A percentile compares a stretch with the other conserved stretches of the same genome.
Conservation (phyloP, 2,888 invertebrate species). For the Coenonympha arcania region DNA sequence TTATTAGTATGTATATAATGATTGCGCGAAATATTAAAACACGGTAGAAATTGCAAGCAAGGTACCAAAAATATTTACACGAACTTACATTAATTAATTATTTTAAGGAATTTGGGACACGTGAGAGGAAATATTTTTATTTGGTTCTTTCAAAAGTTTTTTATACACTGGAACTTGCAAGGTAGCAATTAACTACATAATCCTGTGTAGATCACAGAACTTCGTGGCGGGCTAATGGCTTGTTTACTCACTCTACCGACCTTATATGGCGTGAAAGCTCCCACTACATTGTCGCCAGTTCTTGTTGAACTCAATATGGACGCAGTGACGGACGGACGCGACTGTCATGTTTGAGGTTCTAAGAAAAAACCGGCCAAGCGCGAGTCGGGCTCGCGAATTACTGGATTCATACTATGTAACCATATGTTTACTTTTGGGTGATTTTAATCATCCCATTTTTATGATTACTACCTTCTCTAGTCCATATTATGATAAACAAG, state of each 20-base stretch:
- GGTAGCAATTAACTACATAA: slow-evolving; percentile 65
- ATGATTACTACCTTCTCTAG: background rate
- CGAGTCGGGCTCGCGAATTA: no score
- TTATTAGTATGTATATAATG: no score
- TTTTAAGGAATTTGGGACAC: slow-evolving; percentile 8
- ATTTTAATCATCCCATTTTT: background rate
- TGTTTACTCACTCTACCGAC: slow-evolving; percentile 56
- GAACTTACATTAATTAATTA: background rate
- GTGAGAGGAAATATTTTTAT: slow-evolving; percentile 16
- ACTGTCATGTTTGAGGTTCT: slow-evolving; percentile 40
- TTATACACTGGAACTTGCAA: slow-evolving; percentile 44
- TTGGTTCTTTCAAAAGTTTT: slow-evolving; percentile 10
- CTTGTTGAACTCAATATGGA: slow-evolving; percentile 48
- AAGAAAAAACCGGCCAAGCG: slow-evolving; percentile 28
- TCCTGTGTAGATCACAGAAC: slow-evolving; percentile 55
- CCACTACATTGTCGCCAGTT: slow-evolving; percentile 62
- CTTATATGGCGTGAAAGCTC: slow-evolving; percentile 71
- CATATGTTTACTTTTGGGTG: no score
- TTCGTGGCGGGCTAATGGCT: slow-evolving; percentile 57
- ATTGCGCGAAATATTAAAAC: background rate
- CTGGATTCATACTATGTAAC: no score
- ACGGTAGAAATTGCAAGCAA: background rate
- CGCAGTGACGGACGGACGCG: slow-evolving; percentile 53
- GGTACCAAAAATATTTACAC: background rate
- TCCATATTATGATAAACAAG: no score